Base-by-base conservation (phyloP, 2,888 invertebrate genomes). In the Gymnoscelis rufifasciata region DNA sequence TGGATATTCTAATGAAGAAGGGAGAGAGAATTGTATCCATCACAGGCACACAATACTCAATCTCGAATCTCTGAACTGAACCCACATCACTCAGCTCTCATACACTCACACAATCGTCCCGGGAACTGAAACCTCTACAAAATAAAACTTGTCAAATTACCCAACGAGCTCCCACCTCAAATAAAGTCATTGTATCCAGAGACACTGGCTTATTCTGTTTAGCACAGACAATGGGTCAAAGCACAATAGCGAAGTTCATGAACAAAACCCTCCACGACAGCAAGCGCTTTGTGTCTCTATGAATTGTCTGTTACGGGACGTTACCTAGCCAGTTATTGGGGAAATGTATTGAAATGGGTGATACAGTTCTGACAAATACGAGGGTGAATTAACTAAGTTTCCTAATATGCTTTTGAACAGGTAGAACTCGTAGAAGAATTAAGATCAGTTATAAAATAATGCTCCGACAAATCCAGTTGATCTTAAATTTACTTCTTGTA, bases 251-350 rank as follows among this genome's bases (percentile, higher is more conserved):
- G 43, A 61, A 69, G 62, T 71, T 69, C 59, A 44, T 41, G 64
- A 66, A 70, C 68, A 71, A 66, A 71, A 70, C 66, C 66, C 54
- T 60, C 62, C 47, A 59, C 61, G 55, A 61, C 62, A 56, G 47
- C 59, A 55, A 51, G 46, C 50, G 52, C 69, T 68, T 67, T 69
- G 69, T 66, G 43, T 47, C 64, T 64, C 57, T 59, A 62, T 64
- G 69, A 69, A 69, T 64, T 58, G 69, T 64, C 61, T 54, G 30
- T 41, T 41, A 19, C 27, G 37, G 29, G 45, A 44, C 37, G 38
- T 19, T 41, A 42, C 59, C 56, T 59, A 15, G 48, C 23, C 43
- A 23, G 48, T 19, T 49, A 49, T 44, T 50, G 41, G 35, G 38
- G 19, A 35, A 41, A 29, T 39, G 41, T 37, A 19, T 27, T 43